These are phyloP conservation scores for Pangasius larnaudii DNA, from an alignment of 2,797 vertebrate species.

Conservation along the genomic window DNA sequence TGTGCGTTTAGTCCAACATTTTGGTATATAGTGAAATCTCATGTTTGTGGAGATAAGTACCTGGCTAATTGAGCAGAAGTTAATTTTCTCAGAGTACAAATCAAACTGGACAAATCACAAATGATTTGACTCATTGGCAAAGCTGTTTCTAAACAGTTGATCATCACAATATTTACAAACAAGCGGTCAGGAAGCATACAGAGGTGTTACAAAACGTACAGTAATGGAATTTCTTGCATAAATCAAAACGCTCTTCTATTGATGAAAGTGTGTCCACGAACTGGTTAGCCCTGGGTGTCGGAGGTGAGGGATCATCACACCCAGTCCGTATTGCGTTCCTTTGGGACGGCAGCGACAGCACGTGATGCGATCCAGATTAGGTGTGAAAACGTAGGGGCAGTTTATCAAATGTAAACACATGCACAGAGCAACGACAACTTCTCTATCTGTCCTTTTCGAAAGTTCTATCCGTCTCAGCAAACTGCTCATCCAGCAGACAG, in stretches of 20 bases:
- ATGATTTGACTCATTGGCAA: constrained; percentile 35
- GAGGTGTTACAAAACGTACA: constrained; percentile 33
- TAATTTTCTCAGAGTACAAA: neutral
- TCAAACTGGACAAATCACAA: constrained; percentile 21
- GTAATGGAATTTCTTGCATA: constrained; percentile 38
- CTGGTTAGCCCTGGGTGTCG: neutral
- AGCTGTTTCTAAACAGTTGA: constrained; percentile 31
- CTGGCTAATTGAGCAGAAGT: constrained; percentile 15
- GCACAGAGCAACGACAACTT: constrained; percentile 67
- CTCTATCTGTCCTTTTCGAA: constrained; percentile 52
- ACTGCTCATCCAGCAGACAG: constrained; percentile 61
- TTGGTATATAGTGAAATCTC: constrained; percentile 34
- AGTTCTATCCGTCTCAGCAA: constrained; percentile 44
- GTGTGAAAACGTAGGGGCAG: neutral
- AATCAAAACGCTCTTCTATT: constrained; percentile 22
- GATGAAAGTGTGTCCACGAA: constrained; percentile 13
- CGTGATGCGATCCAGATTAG: constrained; percentile 9
- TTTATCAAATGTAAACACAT: constrained; percentile 65
- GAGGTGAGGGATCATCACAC: neutral
- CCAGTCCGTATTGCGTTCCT: constrained; percentile 32
- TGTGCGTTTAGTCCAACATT: constrained; percentile 16
- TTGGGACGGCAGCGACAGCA: neutral
- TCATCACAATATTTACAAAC: constrained; percentile 27
- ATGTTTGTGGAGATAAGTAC: constrained; percentile 27
- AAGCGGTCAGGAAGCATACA: constrained; percentile 15